phyloP scores from a whole-genome alignment of 2,888 invertebrate genomes.

The Protonemura montana region DNA sequence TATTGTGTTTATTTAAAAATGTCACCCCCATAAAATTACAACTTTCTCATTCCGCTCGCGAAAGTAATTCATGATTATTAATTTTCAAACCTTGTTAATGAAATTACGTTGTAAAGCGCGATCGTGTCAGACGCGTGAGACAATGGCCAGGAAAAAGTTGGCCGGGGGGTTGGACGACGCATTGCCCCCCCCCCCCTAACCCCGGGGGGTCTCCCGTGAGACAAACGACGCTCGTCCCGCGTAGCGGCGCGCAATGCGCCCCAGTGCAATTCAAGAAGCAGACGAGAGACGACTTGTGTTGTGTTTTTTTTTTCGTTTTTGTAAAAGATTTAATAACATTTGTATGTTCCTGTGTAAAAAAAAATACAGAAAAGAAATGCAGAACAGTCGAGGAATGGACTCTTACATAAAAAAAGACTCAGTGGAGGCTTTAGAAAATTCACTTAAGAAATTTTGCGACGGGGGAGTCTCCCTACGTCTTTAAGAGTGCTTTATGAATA shows the following conservation, averaged over 20 bases:
- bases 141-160: neutral
- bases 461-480: slow-evolving; percentile 28
- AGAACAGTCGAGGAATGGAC: slow-evolving; percentile 38
- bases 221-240: neutral
- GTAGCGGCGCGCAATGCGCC: too few relatives aligned
- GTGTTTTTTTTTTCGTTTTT: too few relatives aligned
- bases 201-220: neutral
- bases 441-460: slow-evolving; percentile 42
- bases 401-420: slow-evolving; percentile 42
- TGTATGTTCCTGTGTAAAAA: slow-evolving; percentile 46
- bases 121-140: neutral
- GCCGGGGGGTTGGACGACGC: neutral
- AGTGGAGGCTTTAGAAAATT: slow-evolving; percentile 45
- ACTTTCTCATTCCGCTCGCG: neutral
- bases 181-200: neutral
- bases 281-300: slow-evolving; percentile 33
- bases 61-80: slow-evolving; percentile 31
- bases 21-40: neutral
- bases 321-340: slow-evolving; percentile 49
- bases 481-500: slow-evolving; percentile 38
- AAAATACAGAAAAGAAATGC: slow-evolving; percentile 37
- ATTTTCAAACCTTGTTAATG: slow-evolving; percentile 30
- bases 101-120: neutral
- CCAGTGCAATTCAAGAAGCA: neutral
- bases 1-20: slow-evolving; percentile 13